phyloP scores from a whole-genome alignment of 1,140 invertebrate genomes.

The Cydia splendana region DNA sequence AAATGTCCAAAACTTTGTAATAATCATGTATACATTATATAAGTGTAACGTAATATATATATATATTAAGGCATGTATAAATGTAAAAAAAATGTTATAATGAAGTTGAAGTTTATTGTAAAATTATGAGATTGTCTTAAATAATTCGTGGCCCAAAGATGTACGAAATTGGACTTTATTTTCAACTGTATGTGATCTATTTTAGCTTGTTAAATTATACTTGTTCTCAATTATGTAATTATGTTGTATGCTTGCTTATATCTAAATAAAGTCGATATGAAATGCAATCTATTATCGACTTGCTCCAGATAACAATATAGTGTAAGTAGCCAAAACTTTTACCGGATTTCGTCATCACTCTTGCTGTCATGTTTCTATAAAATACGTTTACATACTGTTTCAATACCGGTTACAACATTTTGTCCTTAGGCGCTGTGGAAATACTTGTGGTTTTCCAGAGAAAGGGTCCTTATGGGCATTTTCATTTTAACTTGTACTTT shows the following conservation, averaged over 20 bases:
- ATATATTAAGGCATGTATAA: constrained; percentile 34
- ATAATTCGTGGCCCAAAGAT: constrained; percentile 28
- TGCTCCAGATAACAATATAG: neutral
- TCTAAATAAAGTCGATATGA: neutral
- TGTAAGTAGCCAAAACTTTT: neutral
- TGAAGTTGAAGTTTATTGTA: constrained; percentile 18
- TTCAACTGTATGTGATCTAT: constrained; percentile 25
- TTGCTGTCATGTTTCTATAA: neutral
- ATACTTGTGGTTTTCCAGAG: too few relatives aligned
- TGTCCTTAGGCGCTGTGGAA: too few relatives aligned
- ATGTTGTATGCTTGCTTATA: too few relatives aligned
- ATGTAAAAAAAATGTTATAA: constrained; percentile 34
- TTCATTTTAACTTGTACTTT: too few relatives aligned
- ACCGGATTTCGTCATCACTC: neutral
- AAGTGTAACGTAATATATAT: neutral
- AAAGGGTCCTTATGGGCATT: too few relatives aligned
- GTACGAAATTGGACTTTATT: constrained; percentile 27
- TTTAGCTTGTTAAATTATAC: constrained; percentile 14
- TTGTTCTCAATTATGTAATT: neutral
- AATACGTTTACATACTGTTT: too few relatives aligned
- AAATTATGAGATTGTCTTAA: neutral
- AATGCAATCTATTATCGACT: neutral
- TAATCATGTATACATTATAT: constrained; percentile 16
- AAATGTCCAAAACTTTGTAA: constrained; percentile 19
- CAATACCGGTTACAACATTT: too few relatives aligned